Evolutionary conservation across 2,113 vertebrate species (phyloP).

Genomic region (Burhinus bistriatus): DNA sequence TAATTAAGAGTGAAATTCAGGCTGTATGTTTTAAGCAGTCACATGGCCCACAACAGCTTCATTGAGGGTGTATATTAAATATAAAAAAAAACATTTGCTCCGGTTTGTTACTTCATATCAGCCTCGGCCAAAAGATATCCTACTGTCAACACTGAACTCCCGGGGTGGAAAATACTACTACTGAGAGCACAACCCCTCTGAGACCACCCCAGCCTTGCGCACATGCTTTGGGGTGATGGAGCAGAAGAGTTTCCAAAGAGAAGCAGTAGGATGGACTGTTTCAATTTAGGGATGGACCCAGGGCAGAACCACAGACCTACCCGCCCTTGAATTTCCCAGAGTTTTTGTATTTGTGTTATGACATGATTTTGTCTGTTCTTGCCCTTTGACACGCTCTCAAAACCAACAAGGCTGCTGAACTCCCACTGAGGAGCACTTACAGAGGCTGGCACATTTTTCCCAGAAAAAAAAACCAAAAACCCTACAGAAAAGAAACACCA

Average conservation of each 20-base stretch:
- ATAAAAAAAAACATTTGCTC: not conserved
- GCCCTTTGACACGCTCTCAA: not conserved
- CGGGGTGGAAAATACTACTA: accelerated
- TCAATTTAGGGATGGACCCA: not conserved
- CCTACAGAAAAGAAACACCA: not conserved
- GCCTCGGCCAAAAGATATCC: not conserved
- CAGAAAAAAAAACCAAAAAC: not conserved
- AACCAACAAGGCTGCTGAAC: not conserved
- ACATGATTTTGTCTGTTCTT: not conserved
- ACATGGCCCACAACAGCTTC: accelerated
- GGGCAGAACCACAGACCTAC: not conserved
- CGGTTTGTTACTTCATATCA: not conserved
- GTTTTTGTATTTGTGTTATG: not conserved
- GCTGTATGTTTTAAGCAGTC: not conserved
- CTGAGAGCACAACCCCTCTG: not conserved
- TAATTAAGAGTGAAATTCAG: not conserved
- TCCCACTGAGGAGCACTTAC: not conserved
- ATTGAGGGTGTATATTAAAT: not conserved
- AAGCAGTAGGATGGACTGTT: not conserved
- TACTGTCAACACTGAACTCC: not conserved
- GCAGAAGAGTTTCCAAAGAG: not conserved
- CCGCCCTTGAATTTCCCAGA: not conserved
- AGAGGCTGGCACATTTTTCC: not conserved
- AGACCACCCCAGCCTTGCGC: not conserved
- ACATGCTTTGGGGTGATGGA: accelerated